Evolutionary conservation across 2,797 vertebrate species (phyloP).

Genomic region (Macropus fuliginosus): DNA sequence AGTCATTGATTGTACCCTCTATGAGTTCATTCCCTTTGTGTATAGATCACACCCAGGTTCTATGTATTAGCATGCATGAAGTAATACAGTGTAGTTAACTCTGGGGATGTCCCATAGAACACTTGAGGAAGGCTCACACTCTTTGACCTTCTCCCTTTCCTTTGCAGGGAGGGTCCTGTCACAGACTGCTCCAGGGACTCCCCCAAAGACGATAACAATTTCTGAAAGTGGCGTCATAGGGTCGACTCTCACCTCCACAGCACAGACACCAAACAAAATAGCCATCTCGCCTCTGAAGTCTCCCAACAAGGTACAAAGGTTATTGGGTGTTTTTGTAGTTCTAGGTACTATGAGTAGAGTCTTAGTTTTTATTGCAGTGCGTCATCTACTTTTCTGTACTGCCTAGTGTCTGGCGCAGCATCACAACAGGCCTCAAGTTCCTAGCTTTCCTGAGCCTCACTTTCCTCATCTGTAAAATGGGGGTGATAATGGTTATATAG

Average conservation of each 20-base stretch:
- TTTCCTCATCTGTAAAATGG: background rate
- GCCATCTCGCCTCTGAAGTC: constrained; percentile 98
- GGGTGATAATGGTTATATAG: background rate
- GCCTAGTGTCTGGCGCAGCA: background rate
- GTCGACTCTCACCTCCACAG: constrained; percentile 87
- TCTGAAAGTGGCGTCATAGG: constrained; percentile 90
- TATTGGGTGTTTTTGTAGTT: constrained; percentile 19
- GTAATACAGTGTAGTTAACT: background rate
- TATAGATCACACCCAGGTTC: background rate
- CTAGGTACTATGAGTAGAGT: constrained; percentile 45
- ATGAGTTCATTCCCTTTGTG: background rate
- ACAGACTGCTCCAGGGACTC: constrained; percentile 90
- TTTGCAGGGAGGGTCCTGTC: constrained; percentile 93
- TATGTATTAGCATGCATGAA: background rate
- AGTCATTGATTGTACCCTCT: constrained; percentile 27
- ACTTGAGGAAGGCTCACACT: constrained; percentile 12
- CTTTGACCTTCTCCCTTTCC: constrained; percentile 73
- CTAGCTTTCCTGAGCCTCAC: background rate
- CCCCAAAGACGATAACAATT: constrained; percentile 92
- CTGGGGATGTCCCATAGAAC: background rate
- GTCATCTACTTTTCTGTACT: background rate
- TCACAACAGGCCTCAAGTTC: background rate
- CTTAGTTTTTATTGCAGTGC: constrained; percentile 49
- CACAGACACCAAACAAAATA: constrained; percentile 94
- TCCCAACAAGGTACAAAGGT: constrained; percentile 94